These are phyloP conservation scores for Montipora cactus DNA, from an alignment of 64 coral and sea anemone species.

Conservation along the genomic window DNA sequence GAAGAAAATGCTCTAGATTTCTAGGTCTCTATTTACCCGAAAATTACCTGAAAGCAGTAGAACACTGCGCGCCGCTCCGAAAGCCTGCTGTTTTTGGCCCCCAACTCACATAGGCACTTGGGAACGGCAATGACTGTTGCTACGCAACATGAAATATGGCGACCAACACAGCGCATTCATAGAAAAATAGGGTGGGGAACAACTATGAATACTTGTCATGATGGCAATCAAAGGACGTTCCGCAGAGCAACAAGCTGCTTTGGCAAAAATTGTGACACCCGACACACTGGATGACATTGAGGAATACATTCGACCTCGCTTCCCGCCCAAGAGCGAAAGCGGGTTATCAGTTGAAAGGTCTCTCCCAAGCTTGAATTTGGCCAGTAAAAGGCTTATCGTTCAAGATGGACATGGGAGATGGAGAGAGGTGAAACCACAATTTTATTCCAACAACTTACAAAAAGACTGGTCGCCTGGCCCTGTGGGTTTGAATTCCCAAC, in stretches of 20 bases:
- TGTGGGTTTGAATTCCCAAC: neutral
- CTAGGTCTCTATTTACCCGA: too few species aligned
- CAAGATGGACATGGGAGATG: constrained; percentile 91
- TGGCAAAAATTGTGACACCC: constrained; percentile 78
- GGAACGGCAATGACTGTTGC: neutral
- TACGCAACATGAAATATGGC: constrained; percentile 4
- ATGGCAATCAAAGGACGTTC: constrained; percentile 41
- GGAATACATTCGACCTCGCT: constrained; percentile 81
- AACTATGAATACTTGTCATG: neutral
- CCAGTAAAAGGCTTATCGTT: constrained; percentile 68
- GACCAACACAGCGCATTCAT: neutral
- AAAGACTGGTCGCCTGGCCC: neutral
- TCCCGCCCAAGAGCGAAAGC: constrained; percentile 36
- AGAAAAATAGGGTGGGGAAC: neutral
- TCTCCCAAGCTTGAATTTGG: constrained; percentile 15
- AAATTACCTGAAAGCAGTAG: too few species aligned
- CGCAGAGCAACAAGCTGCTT: constrained; percentile 50
- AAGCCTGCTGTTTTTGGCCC: neutral
- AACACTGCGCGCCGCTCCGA: too few species aligned
- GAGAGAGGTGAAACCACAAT: constrained; percentile 77
- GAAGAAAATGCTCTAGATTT: too few species aligned
- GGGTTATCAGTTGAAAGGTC: neutral
- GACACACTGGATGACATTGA: constrained; percentile 89
- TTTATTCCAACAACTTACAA: constrained; percentile 27
- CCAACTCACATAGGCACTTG: neutral